Conservation (phyloP, 1,140 invertebrate genomes). For the Lethrus apterus region DNA sequence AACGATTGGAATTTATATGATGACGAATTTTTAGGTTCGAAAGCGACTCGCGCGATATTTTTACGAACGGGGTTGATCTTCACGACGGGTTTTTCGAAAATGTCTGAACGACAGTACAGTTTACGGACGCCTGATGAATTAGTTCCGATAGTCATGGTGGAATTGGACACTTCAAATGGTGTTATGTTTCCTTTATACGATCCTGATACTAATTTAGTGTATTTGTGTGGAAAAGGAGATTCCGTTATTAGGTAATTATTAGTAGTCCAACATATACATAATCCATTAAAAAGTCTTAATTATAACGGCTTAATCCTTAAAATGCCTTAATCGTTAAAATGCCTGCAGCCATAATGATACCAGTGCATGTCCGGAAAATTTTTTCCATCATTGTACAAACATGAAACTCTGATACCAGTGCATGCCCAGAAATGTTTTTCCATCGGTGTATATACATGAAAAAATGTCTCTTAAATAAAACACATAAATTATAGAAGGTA, state of each 20-base stretch:
- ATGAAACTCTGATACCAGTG: too few species aligned
- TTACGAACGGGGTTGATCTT: constrained; percentile 82
- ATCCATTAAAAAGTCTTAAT: too few species aligned
- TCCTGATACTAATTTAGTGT: constrained; percentile 93
- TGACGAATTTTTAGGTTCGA: constrained; percentile 48
- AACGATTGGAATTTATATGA: constrained; percentile 1
- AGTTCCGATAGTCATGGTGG: constrained; percentile 91
- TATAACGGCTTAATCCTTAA: too few species aligned
- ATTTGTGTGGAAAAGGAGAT: constrained; percentile 92
- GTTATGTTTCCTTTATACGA: constrained; percentile 98
- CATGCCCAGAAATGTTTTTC: too few species aligned
- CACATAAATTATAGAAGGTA: too few species aligned
- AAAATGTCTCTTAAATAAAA: too few species aligned
- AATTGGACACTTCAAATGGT: constrained; percentile 94
- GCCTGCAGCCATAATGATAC: too few species aligned
- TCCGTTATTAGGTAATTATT: constrained; percentile 66
- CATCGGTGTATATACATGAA: too few species aligned
- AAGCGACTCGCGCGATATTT: constrained; percentile 93
- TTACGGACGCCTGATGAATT: constrained; percentile 85
- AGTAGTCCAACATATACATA: too few species aligned
- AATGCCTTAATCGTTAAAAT: too few species aligned
- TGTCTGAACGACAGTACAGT: constrained; percentile 93
- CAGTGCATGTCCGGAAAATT: too few species aligned
- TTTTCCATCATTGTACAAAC: too few species aligned
- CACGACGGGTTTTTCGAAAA: constrained; percentile 95